Base-by-base conservation (phyloP, 2,797 vertebrate genomes). In the Melanotaenia pygmaea region DNA sequence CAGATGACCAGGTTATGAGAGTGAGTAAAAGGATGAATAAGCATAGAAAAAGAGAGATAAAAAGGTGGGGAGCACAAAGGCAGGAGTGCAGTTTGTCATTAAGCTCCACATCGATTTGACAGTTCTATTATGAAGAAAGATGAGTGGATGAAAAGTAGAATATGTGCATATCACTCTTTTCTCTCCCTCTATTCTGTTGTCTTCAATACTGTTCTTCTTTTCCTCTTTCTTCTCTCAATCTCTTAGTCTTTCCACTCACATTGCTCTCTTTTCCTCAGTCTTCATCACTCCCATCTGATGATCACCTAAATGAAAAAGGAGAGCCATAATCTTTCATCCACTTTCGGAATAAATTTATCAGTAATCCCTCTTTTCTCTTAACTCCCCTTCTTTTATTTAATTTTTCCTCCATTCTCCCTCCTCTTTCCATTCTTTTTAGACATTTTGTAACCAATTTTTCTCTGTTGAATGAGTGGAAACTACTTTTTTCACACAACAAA, bases 41-140 rank as follows among this genome's bases (percentile, higher is more conserved):
- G 22, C 35, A 3, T 34, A 22, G 24, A 69, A 61, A 43, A 73
- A 50, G 45, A 50, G 20, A 50, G 6, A 50, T 50, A 50, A 50
- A 50, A 50, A 50, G 18, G n/a, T 50, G 20, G 50, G 60, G 70
- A 77, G 76, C 18, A n/a, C 54, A 53, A 53, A 67, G 45, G 65
- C 14, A 34, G 64, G 57, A 65, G 64, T 58, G 74, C 47, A 57
- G 67, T 66, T 79, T 45, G 60, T 76, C 61, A 13, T 78, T 82
- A 68, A 86, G 77, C 72, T 76, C 73, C 69, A 34, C 63, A 47
- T 28, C 79, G 81, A 84, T 80, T 81, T 85, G 85, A 89, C 87
- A 89, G 65, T 77, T 84, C 85, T 77, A 89, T 87, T 84, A 89
- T 87, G 69, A 86, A 86, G 87, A 89, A 82, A 51, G 75, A 89